Conservation (phyloP, 2,888 invertebrate species). For the Balanococcus diminutus region DNA sequence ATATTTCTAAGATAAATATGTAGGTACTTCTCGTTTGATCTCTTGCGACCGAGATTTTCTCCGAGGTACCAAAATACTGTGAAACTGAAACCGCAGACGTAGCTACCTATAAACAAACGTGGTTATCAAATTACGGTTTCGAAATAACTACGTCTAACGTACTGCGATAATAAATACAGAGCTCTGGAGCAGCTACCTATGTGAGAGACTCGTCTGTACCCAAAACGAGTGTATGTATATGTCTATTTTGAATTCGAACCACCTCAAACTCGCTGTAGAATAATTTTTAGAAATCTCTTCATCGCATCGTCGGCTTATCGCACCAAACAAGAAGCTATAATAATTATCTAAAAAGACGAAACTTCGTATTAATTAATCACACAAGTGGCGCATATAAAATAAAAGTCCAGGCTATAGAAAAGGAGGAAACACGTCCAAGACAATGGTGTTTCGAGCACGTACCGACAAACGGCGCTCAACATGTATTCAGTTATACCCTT, state of each 20-base stretch:
- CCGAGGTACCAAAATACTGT: background rate
- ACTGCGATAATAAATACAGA: background rate
- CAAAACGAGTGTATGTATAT: no score
- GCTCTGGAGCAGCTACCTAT: background rate
- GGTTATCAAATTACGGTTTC: background rate
- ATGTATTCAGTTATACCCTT: constrained; percentile 7
- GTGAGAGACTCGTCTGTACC: no score
- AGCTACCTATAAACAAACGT: no score
- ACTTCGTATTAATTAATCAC: background rate
- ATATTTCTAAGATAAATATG: background rate
- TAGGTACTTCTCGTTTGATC: background rate
- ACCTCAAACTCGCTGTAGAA: background rate
- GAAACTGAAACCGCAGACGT: background rate
- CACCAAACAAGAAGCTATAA: background rate
- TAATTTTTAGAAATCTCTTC: no score
- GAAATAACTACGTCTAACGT: background rate
- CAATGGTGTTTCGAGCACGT: constrained; percentile 20
- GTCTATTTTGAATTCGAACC: no score
- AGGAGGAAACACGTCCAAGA: constrained; percentile 25
- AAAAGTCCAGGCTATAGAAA: background rate
- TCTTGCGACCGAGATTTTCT: background rate
- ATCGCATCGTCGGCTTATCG: background rate
- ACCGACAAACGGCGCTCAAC: constrained; percentile 35
- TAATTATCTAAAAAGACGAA: background rate
- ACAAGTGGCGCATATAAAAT: background rate